These are phyloP conservation scores for Pipistrellus nathusii DNA, from an alignment of 2,797 vertebrate genomes.

Conservation along the genomic window DNA sequence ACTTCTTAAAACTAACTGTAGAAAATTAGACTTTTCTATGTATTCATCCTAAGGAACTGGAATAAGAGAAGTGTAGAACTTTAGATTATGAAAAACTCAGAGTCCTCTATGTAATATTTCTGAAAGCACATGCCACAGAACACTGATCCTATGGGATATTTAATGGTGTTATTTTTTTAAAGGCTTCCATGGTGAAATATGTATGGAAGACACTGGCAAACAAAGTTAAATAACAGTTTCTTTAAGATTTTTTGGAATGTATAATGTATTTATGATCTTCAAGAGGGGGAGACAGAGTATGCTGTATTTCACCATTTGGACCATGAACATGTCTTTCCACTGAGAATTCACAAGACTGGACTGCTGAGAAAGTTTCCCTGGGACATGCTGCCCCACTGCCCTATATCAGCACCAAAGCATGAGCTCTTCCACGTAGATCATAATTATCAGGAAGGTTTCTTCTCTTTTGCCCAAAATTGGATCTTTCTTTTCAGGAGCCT, in stretches of 20 bases:
- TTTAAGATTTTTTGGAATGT: neutral
- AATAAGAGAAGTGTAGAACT: neutral
- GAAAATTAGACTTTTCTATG: neutral
- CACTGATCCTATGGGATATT: neutral
- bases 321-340: neutral
- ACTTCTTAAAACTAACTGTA: neutral
- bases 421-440: neutral
- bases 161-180: neutral
- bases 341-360: neutral
- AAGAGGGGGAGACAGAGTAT: neutral
- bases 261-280: neutral
- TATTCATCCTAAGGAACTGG: neutral
- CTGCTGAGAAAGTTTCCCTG: neutral
- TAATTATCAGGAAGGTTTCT: slow-evolving; percentile 52
- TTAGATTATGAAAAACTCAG: neutral
- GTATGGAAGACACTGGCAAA: slow-evolving; percentile 28
- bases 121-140: slow-evolving; percentile 35
- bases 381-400: neutral
- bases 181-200: slow-evolving; percentile 1
- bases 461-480: slow-evolving; percentile 41
- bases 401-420: neutral
- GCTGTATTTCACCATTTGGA: neutral
- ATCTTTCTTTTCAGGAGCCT: slow-evolving; percentile 16
- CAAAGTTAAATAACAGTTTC: neutral
- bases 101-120: neutral